A percentile compares a stretch with the other conserved stretches of the same genome.
Conservation (phyloP, 1,140 invertebrate genomes). For the Formica exsecta region DNA sequence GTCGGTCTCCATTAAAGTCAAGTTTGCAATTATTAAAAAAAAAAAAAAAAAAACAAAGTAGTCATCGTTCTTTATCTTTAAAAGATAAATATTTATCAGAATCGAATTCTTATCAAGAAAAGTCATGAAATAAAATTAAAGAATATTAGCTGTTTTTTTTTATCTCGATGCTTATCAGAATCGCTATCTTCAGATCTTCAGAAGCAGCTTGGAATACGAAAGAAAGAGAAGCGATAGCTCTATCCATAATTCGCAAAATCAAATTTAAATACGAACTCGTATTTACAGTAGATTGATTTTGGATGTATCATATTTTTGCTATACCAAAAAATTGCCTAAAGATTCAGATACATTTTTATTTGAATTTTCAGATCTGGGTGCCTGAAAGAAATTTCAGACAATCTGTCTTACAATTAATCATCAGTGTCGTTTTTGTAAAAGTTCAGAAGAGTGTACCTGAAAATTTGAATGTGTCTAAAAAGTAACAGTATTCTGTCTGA, state of each 20-base stretch:
- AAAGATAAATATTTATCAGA: not conserved
- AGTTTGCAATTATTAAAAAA: not conserved
- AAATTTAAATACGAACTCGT: not conserved
- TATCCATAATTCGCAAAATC: not conserved
- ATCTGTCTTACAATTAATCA: too few species aligned
- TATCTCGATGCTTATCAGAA: not conserved
- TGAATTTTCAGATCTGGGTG: too few species aligned
- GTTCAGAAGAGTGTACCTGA: too few species aligned
- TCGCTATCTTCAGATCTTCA: not conserved
- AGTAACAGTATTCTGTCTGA: too few species aligned
- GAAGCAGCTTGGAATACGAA: not conserved
- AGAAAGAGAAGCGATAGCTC: too few species aligned
- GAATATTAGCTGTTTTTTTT: not conserved
- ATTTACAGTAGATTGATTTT: not conserved
- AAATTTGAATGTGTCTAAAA: too few species aligned
- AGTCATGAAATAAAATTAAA: not conserved
- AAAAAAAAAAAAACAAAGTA: not conserved
- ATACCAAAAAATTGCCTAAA: too few species aligned
- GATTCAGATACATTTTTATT: too few species aligned
- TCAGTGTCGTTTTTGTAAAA: too few species aligned
- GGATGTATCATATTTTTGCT: too few species aligned
- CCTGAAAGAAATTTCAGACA: too few species aligned
- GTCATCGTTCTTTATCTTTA: not conserved
- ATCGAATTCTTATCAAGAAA: not conserved
- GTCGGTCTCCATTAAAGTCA: not conserved